Evolutionary conservation across 2,797 vertebrate species (phyloP), one percentile per base, ranked within the genome.

Genomic region (Garrulus glandarius): DNA sequence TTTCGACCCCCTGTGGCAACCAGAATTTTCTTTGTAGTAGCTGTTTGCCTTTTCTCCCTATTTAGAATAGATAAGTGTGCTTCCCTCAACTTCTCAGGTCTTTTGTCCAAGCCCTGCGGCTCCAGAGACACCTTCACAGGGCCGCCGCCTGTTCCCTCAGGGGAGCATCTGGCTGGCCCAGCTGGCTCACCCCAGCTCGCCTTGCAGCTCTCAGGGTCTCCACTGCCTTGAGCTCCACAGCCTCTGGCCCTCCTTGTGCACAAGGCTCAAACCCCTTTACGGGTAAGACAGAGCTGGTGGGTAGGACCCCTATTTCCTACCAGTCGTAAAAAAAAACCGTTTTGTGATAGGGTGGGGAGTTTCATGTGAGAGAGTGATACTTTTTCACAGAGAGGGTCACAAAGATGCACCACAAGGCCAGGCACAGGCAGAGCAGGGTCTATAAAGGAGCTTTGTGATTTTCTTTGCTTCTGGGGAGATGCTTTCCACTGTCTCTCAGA

Each of bases 141-240:
- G 16, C n/a, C 23, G 4, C 21, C 0, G 1, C 37, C 71, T 43
- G 15, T 52, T n/a, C 32, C 32, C 39, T 36, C 43, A 20, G 5
- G 15, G 26, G 5, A 3, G 2, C 10, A 37, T 19, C 23, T 8
- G 34, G 5, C 61, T 19, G 36, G 29, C 16, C 39, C 20, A 11
- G 20, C 50, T 57, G 2, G 0, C 17, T 69, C 1, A 0, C 11
- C 16, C 36, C 1, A 5, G 32, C 13, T 16, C 1, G 4, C 84
- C 77, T 37, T 3, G 9, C 47, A 57, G 37, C 26, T 41, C 21
- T 6, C 2, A 1, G 20, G 10, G 10, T 64, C 37, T 60, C 23
- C 61, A 6, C 10, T 16, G 44, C 22, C 21, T 39, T 3, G 2
- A 57, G 23, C 75, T 63, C 30, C 32, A 13, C 21, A 68, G 49